A percentile compares a stretch with the other conserved stretches of the same genome.
Evolutionary conservation across 1,140 invertebrate genomes (phyloP).

Genomic region (Heliconius eleuchia): DNA sequence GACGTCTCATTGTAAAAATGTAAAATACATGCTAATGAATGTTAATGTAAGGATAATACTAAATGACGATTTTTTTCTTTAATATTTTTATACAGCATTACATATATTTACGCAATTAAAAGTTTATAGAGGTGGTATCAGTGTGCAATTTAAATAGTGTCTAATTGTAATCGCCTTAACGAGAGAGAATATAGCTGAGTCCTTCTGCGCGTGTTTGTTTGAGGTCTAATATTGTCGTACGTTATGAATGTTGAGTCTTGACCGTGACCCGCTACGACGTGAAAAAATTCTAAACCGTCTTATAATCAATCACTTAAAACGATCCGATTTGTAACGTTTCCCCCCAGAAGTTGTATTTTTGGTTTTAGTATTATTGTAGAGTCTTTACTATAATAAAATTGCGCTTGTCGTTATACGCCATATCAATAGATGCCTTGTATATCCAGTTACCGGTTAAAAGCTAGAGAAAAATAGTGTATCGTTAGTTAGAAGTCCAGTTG

Average conservation of each 20-base stretch:
- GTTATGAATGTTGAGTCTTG: constrained; percentile 31
- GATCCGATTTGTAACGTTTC: constrained; percentile 37
- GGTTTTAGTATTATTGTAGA: constrained; percentile 25
- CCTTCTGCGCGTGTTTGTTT: constrained; percentile 72
- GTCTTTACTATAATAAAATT: constrained; percentile 18
- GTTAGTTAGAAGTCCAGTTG: constrained; percentile 23
- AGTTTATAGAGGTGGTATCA: constrained; percentile 79
- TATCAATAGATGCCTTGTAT: constrained; percentile 40
- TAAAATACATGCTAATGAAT: constrained; percentile 78
- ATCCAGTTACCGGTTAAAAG: constrained; percentile 34
- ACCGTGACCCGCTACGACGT: not conserved
- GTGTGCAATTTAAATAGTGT: constrained; percentile 78
- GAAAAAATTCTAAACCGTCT: constrained; percentile 1
- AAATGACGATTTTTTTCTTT: constrained; percentile 77
- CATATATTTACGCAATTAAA: constrained; percentile 80
- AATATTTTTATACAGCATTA: constrained; percentile 81
- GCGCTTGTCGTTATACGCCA: constrained; percentile 34
- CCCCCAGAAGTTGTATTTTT: constrained; percentile 14
- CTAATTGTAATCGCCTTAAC: constrained; percentile 79
- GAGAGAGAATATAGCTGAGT: constrained; percentile 79
- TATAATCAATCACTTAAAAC: constrained; percentile 5
- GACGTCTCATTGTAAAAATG: constrained; percentile 79
- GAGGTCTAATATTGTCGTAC: constrained; percentile 51
- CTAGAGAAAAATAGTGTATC: constrained; percentile 30
- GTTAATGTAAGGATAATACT: constrained; percentile 73